These are phyloP conservation scores for Teleopsis dalmanni DNA, from an alignment of 1,140 invertebrate genomes.

Conservation along the genomic window DNA sequence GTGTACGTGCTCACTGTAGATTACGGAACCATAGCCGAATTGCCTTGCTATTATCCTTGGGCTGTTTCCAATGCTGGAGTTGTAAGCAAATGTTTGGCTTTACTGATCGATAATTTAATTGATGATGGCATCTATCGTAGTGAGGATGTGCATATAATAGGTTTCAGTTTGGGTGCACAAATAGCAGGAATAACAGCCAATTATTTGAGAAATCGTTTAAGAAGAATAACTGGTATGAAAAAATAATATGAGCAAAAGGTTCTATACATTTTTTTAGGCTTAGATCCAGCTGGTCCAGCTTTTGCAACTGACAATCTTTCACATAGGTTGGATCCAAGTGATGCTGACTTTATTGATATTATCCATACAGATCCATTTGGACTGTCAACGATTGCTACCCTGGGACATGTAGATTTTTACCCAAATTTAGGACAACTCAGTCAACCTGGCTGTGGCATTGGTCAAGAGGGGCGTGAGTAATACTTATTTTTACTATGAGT, in stretches of 20 bases:
- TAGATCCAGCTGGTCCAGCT: conserved; percentile 38
- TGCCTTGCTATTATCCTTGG: conserved; percentile 48
- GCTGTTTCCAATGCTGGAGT: conserved; percentile 47
- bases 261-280: conserved; percentile 5
- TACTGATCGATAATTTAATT: conserved; percentile 39
- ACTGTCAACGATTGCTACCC: conserved; percentile 51
- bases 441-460: conserved; percentile 64
- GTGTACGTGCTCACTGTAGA: conserved; percentile 47
- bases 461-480: conserved; percentile 15
- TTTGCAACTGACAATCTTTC: conserved; percentile 20
- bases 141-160: conserved; percentile 67
- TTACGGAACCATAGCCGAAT: conserved; percentile 45
- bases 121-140: conserved; percentile 49
- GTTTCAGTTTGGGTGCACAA: conserved; percentile 81
- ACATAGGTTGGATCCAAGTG: conserved; percentile 41
- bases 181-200: conserved; percentile 74
- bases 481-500: conserved; percentile 13
- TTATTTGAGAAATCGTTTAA: conserved; percentile 20
- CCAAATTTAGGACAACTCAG: conserved; percentile 63
- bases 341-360: conserved; percentile 69
- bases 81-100: conserved; percentile 45
- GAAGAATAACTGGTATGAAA: conserved; percentile 27
- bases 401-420: conserved; percentile 74
- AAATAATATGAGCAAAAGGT: not conserved
- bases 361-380: conserved; percentile 65